Evolutionary conservation across 2,888 invertebrate genomes (phyloP), one percentile per base, ranked within the genome.

Genomic region (Pseudolycoriella hygida): DNA sequence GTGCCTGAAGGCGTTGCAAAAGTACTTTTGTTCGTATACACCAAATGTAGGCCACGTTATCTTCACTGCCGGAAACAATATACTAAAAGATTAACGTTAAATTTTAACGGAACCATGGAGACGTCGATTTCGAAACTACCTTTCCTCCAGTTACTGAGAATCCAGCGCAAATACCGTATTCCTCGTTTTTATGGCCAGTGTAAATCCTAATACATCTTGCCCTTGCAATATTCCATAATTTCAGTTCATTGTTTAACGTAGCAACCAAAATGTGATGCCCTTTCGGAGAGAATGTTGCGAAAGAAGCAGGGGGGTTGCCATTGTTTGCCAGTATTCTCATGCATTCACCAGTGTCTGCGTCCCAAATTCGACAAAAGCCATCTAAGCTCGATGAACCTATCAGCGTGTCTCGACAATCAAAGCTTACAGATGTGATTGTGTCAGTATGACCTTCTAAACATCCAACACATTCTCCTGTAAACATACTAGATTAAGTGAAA

Each of bases 31-130:
- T 94, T 64, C 99, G 98, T 52, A 98, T 73, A 71, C 99, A 98
- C 98, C 98, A 98, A 57, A 98, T 93, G 62, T 96, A 98, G 1
- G 99, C 93, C 73, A 90, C 77, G 63, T 94, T 89, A 67, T 98
- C 98, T 68, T 98, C 98, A 3, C 97, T 97, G n/a, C 98, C 98
- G 37, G 94, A 96, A 41, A 99, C 97, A 61, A 98, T 99, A 98
- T 98, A 98, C 87, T 93, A 66, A 15, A 68, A 67, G 54, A 48
- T n/a, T n/a, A n/a, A n/a, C n/a, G n/a, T n/a, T n/a, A n/a, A n/a
- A n/a, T n/a, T n/a, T n/a, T n/a, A 44, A n/a, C n/a, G n/a, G n/a
- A n/a, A n/a, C n/a, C n/a, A n/a, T n/a, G n/a, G n/a, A n/a, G n/a
- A n/a, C n/a, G n/a, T n/a, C n/a, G n/a, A n/a, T n/a, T n/a, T 39